Conservation (phyloP, 2,888 invertebrate genomes). For the Emmelina monodactyla region DNA sequence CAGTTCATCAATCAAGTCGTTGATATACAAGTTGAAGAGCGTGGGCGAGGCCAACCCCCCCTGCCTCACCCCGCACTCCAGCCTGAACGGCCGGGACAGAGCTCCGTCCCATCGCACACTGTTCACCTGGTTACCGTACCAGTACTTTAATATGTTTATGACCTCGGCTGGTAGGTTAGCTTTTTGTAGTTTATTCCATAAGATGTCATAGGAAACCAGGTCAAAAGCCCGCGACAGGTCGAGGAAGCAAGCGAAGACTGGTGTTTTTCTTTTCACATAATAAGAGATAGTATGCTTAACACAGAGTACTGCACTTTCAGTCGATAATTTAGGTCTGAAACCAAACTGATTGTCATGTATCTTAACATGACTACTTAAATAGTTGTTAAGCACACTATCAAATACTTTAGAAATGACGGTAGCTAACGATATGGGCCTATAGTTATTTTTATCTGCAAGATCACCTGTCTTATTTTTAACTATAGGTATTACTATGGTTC, state of each 20-base stretch:
- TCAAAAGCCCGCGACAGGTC: not conserved
- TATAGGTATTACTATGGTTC: slow-evolving; percentile 12
- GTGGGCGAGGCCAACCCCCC: not conserved
- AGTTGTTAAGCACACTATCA: slow-evolving; percentile 5
- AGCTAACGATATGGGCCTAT: slow-evolving; percentile 8
- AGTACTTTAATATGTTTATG: not conserved
- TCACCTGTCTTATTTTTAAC: slow-evolving; percentile 11
- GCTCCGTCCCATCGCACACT: no score
- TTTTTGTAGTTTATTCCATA: not conserved
- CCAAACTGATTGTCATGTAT: slow-evolving; percentile 5
- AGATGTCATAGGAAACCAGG: not conserved
- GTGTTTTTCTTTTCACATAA: not conserved
- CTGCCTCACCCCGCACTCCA: no score
- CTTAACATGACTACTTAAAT: not conserved
- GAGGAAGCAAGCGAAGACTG: not conserved
- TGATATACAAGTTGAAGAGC: not conserved
- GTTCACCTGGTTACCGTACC: not conserved
- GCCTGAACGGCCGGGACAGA: no score
- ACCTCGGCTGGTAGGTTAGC: not conserved
- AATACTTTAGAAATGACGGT: slow-evolving; percentile 6
- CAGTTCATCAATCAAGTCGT: no score
- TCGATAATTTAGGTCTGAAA: no score
- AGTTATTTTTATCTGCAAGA: slow-evolving; percentile 2
- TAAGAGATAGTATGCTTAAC: not conserved
- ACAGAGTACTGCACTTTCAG: no score